Evolutionary conservation across 2,888 invertebrate genomes (phyloP).

Genomic region (Nycteola revayana): DNA sequence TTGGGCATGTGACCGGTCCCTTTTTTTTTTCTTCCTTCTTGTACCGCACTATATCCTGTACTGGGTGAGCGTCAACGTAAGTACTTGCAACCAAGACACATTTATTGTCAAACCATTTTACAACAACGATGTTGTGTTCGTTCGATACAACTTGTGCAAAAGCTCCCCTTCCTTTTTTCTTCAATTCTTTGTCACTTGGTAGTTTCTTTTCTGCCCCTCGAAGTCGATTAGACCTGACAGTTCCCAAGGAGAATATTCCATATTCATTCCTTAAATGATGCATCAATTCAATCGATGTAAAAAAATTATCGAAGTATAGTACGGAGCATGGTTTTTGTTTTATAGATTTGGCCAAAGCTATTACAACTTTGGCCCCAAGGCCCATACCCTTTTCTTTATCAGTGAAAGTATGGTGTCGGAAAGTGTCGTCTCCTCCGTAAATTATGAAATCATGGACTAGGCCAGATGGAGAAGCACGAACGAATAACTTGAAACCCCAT

Average conservation of each 20-base stretch:
- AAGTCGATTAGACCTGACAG: background rate
- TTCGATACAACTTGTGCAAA: slow-evolving; percentile 1
- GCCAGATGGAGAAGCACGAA: no score
- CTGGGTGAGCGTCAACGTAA: background rate
- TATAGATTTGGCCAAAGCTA: slow-evolving; percentile 1
- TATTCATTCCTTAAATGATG: slow-evolving; percentile 1
- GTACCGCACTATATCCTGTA: slow-evolving; percentile 5
- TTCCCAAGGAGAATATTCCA: slow-evolving; percentile 1
- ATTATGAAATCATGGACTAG: no score
- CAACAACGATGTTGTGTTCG: background rate
- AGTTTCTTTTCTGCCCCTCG: background rate
- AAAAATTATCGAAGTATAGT: slow-evolving; percentile 1
- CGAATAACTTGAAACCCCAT: no score
- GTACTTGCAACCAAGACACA: background rate
- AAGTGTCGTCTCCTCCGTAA: no score
- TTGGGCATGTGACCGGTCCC: slow-evolving; percentile 2
- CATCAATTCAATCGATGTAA: slow-evolving; percentile 1
- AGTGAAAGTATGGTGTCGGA: no score
- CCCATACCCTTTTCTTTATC: no score
- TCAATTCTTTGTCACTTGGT: background rate
- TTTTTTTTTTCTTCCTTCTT: slow-evolving; percentile 1
- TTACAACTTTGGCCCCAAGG: slow-evolving; percentile 1
- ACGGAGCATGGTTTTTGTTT: background rate
- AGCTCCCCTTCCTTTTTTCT: background rate
- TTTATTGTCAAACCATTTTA: slow-evolving; percentile 2